Base-by-base conservation (phyloP, 64 coral and sea anemone species). In the Montipora sp. region DNA sequence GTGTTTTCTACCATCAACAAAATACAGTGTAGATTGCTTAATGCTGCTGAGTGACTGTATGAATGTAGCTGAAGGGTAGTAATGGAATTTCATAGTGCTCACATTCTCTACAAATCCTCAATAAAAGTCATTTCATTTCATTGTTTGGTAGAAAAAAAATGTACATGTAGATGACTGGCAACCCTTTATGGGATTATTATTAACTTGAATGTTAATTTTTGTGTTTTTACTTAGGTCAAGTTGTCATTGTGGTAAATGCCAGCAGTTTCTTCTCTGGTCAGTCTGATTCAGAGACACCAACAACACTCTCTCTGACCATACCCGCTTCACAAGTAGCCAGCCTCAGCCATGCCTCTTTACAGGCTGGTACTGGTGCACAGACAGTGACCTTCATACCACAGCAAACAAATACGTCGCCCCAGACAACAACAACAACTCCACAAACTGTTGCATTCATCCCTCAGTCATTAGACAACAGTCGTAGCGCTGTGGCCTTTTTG, bases 211-310 rank as follows among this genome's bases (percentile, higher is more conserved):
- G 36, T 2, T 36, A 36, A 36, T 36, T 36, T 67, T 70, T 84
- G 59, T 67, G 45, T 47, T 83, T 89, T 13, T 74, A 15, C 76
- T 16, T 23, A 97, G 95, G 95, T 23, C 95, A 97, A 92, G 95
- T 97, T 77, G 95, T 97, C 3, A 97, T 97, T 71, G 95, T 97
- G 73, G 95, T 97, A 23, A 97, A 93, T 36, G 90, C 93, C 12
- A 97, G 94, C 95, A 97, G 87, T 74, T 87, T 97, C 73, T 97
- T 94, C 86, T 77, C 92, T 15, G 53, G 83, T 89, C 91, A 93
- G 47, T 49, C 79, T 44, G 95, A 97, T 57, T 89, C 92, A 4
- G 95, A 97, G 2, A 80, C 89, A 45, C 95, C 95, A 18, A 94
- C 81, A 59, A 97, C 95, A 47, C 91, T 97, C 70, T 89, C 95